Conservation (phyloP, 2,113 vertebrate species). For the Rhipidura dahli region DNA sequence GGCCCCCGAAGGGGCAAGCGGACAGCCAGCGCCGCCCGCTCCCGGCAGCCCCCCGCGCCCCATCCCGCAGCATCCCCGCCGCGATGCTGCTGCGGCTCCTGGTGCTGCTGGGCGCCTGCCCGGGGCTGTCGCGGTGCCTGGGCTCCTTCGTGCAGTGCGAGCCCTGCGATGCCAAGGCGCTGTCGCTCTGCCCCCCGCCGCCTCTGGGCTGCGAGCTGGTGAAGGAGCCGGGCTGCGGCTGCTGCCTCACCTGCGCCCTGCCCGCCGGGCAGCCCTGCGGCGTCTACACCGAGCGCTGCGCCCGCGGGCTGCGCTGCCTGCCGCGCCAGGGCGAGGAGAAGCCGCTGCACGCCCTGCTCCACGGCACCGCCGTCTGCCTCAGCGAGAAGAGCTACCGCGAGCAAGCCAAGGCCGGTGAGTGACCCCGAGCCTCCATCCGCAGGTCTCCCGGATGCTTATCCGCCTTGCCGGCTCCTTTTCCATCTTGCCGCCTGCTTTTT, state of each 20-base stretch:
- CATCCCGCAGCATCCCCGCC: slow-evolving; percentile 33
- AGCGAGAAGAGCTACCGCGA: slow-evolving; percentile 95
- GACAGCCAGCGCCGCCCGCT: not conserved
- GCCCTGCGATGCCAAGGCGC: slow-evolving; percentile 93
- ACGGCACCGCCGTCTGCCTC: slow-evolving; percentile 92
- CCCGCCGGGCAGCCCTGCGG: slow-evolving; percentile 93
- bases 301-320: slow-evolving; percentile 90
- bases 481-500: not conserved
- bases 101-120: slow-evolving; percentile 81
- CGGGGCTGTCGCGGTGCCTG: slow-evolving; percentile 81
- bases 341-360: slow-evolving; percentile 94
- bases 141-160: slow-evolving; percentile 96
- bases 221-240: slow-evolving; percentile 97
- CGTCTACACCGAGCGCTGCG: slow-evolving; percentile 95
- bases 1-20: not conserved
- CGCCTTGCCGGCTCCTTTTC: not conserved
- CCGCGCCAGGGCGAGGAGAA: slow-evolving; percentile 95
- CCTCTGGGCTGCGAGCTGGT: slow-evolving; percentile 92
- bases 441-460: not conserved
- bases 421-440: not conserved
- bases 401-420: slow-evolving; percentile 86
- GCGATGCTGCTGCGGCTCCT: slow-evolving; percentile 83
- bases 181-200: slow-evolving; percentile 92
- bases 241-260: slow-evolving; percentile 96
- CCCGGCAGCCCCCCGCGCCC: not conserved